Conservation (phyloP, 2,888 invertebrate genomes). For the Nymphalis urticae region DNA sequence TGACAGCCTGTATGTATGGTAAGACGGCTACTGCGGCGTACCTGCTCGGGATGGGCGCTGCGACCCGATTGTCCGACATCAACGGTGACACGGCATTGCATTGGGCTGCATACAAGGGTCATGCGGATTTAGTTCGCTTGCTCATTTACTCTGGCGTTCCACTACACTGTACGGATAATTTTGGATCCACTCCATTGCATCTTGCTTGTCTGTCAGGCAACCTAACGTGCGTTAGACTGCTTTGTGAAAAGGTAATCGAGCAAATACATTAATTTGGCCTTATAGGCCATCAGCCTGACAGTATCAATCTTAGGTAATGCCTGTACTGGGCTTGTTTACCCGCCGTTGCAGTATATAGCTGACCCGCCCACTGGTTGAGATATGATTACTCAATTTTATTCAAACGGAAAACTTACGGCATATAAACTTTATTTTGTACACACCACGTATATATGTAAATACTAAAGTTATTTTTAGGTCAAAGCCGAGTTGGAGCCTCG, state of each 20-base stretch:
- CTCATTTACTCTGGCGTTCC: conserved; percentile 96
- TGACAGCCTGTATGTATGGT: conserved; percentile 97
- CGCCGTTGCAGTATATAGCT: too few relatives aligned
- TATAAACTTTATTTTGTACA: too few relatives aligned
- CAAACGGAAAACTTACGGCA: too few relatives aligned
- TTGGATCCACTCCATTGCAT: conserved; percentile 95
- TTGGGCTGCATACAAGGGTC: conserved; percentile 97
- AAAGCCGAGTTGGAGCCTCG: conserved; percentile 92
- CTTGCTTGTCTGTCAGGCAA: conserved; percentile 94
- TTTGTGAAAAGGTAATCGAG: conserved; percentile 89
- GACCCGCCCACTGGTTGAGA: too few relatives aligned
- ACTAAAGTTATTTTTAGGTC: conserved; percentile 75
- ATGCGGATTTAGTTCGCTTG: conserved; percentile 92
- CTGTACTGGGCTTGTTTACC: too few relatives aligned
- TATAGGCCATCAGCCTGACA: too few relatives aligned
- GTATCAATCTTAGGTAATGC: too few relatives aligned
- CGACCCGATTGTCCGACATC: conserved; percentile 92
- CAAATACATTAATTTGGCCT: too few relatives aligned
- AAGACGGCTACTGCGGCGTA: conserved; percentile 94
- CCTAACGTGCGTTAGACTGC: conserved; percentile 90
- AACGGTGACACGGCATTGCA: conserved; percentile 96
- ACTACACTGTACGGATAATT: conserved; percentile 93
- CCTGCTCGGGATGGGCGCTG: conserved; percentile 93
- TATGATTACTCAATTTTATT: too few relatives aligned
- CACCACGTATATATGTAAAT: too few relatives aligned